Evolutionary conservation across 2,888 invertebrate genomes (phyloP).

Genomic region (Homarus gammarus): DNA sequence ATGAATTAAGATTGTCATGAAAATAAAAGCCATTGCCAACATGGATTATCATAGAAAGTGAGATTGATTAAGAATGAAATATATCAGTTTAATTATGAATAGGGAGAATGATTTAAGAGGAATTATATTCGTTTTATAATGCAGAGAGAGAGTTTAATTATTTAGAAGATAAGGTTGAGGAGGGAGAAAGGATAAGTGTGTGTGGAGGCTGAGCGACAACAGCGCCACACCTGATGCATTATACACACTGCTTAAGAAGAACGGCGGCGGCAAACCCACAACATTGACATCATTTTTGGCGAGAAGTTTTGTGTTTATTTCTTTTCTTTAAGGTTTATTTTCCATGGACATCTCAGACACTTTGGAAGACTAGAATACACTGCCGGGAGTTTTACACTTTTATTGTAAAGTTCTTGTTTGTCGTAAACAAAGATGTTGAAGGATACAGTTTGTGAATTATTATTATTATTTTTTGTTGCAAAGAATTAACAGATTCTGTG

Average conservation of each 20-base stretch:
- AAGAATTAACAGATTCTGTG: too few species aligned
- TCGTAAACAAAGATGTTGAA: background rate
- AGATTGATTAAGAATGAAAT: background rate
- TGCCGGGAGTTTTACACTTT: slow-evolving; percentile 34
- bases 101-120: too few species aligned
- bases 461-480: background rate
- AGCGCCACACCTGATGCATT: background rate
- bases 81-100: too few species aligned
- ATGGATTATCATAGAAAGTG: background rate
- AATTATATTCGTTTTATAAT: too few species aligned
- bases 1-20: too few species aligned
- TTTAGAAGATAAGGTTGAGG: background rate
- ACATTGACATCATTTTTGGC: background rate
- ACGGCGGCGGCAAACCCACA: background rate
- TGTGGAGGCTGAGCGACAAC: background rate
- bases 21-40: too few species aligned
- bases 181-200: background rate
- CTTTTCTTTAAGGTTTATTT: slow-evolving; percentile 16
- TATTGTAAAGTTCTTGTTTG: slow-evolving; percentile 21
- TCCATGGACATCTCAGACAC: slow-evolving; percentile 2
- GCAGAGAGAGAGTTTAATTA: too few species aligned
- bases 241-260: background rate
- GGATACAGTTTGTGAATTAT: background rate
- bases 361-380: slow-evolving; percentile 49
- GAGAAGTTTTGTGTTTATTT: slow-evolving; percentile 2